Base-by-base conservation (phyloP, 92 coral and sea anemone genomes). In the Anthopleura xanthogrammica region DNA sequence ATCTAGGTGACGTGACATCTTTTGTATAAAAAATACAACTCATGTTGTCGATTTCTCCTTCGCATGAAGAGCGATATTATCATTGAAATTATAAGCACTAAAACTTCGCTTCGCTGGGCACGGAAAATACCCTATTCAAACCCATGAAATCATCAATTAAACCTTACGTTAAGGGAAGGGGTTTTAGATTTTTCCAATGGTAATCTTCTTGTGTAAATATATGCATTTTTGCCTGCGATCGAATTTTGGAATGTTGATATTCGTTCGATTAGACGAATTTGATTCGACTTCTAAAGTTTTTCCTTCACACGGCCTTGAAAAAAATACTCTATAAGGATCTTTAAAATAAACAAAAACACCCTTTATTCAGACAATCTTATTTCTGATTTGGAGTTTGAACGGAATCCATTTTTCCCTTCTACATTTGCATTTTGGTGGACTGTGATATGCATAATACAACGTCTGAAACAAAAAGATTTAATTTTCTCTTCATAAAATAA, bases 181-280 rank as follows among this genome's bases (percentile, higher is more conserved):
- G 24, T 23, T 77, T 20, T 77, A 23, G 41, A 50, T n/a, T 16
- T 77, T 77, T 46, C 6, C 20, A 52, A 50, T 50, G 14, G 22
- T 23, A 77, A 77, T 68, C 52, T 76, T 58, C 17, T 55, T 77
- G 39, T 20, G 39, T 77, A 22, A 77, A 77, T 46, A 52, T 77
- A 52, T 50, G 46, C 80, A 77, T 77, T 77, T 22, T 52, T 55
- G 24, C 42, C 60, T 43, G 7, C 80, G 60, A 46, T 23, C 58
- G 20, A 77, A 77, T 77, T 77, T 77, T 77, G 80, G 80, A 77
- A 77, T 77, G 80, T 55, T 68, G 74, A 68, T 36, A 24, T 68
- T 29, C 4, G 41, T 4, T 68, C 42, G 42, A 7, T 24, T 42
- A 23, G 74, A 68, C 29, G 42, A 29, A 23, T 23, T 68, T 23